Percentiles rank a stretch among this genome's conserved stretches.
These are phyloP conservation scores for Emydocephalus ijimae DNA, from an alignment of 2,113 vertebrate species.

Conservation along the genomic window DNA sequence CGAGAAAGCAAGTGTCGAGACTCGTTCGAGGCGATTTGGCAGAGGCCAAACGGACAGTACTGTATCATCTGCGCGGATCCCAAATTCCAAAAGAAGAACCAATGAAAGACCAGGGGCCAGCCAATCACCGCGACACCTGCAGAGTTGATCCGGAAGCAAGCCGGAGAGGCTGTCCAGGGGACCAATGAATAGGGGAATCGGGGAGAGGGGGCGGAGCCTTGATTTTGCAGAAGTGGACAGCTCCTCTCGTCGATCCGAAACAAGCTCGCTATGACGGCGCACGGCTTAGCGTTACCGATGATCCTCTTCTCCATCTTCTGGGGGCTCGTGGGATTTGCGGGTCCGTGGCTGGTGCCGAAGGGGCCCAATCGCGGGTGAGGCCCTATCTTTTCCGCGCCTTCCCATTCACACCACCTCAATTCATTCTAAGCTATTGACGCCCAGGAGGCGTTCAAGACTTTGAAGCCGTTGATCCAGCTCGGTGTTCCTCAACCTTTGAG, in stretches of 20 bases:
- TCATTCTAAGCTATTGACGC: not conserved
- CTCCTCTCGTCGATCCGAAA: no score
- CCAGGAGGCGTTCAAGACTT: not conserved
- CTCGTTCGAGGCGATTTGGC: not conserved
- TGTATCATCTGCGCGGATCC: not conserved
- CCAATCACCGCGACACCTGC: not conserved
- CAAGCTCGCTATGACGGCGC: constrained; percentile 78
- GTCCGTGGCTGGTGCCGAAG: constrained; percentile 95
- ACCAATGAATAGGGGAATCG: not conserved
- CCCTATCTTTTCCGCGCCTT: not conserved
- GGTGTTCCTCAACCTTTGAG: not conserved
- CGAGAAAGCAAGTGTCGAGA: not conserved
- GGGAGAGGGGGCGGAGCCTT: not conserved
- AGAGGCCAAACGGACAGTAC: not conserved
- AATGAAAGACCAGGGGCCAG: not conserved
- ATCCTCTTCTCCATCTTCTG: constrained; percentile 94
- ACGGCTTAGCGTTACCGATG: constrained; percentile 88
- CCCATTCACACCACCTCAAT: not conserved
- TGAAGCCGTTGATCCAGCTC: not conserved
- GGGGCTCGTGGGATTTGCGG: constrained; percentile 89
- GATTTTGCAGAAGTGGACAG: not conserved
- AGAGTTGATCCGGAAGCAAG: not conserved
- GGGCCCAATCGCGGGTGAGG: constrained; percentile 94
- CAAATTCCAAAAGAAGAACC: not conserved
- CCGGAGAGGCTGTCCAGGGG: no score